These are phyloP conservation scores for Coenonympha glycerion DNA, from an alignment of 2,888 invertebrate species.

Conservation along the genomic window DNA sequence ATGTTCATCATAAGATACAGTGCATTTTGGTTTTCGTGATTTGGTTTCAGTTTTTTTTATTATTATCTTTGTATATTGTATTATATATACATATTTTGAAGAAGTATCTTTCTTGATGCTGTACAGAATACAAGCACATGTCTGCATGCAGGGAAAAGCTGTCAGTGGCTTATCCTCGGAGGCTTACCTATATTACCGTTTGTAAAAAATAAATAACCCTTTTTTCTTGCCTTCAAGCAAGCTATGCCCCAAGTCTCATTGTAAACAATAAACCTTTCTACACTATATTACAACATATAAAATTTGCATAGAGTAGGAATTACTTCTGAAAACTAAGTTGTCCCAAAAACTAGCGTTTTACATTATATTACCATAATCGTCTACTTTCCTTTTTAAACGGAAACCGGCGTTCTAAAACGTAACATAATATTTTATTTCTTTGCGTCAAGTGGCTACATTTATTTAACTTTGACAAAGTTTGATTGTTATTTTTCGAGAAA, in stretches of 20 bases:
- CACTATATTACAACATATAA: neutral
- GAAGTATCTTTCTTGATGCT: neutral
- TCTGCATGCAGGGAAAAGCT: neutral
- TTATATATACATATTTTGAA: neutral
- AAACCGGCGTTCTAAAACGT: constrained; percentile 34
- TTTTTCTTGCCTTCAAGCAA: too few species aligned
- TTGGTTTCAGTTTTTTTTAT: neutral
- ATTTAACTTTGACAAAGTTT: neutral
- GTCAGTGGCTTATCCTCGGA: too few species aligned
- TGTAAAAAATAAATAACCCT: too few species aligned
- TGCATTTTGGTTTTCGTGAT: neutral
- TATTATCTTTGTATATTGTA: neutral
- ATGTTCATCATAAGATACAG: neutral
- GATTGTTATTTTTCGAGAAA: neutral
- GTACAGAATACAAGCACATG: neutral
- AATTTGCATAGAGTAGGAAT: neutral
- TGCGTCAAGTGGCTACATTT: neutral
- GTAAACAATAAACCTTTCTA: too few species aligned
- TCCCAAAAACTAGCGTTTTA: constrained; percentile 24
- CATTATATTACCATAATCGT: constrained; percentile 26
- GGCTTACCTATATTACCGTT: too few species aligned
- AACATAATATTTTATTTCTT: constrained; percentile 11
- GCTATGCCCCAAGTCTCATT: too few species aligned
- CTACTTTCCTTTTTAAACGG: constrained; percentile 50
- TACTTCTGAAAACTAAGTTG: constrained; percentile 6